Percentiles rank a stretch among this genome's conserved stretches.
phyloP scores from a whole-genome alignment of 2,888 invertebrate genomes.

The Euproctis similis region DNA sequence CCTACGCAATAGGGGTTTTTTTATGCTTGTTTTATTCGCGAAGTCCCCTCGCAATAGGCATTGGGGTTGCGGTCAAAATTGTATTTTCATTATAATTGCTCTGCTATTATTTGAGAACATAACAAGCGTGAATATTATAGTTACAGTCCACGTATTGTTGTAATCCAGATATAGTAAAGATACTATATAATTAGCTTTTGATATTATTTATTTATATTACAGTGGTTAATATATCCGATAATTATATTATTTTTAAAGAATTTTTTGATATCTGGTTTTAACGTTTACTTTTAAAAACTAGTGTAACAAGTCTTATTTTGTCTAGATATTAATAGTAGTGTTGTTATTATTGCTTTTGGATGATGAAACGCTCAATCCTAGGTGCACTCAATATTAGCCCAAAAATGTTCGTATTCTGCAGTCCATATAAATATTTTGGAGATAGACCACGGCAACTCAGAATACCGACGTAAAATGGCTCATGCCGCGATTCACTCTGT shows the following conservation, averaged over 20 bases:
- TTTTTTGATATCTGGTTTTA: background rate
- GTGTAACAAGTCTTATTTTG: no score
- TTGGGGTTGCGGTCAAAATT: slow-evolving; percentile 70
- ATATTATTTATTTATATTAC: no score
- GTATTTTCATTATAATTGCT: slow-evolving; percentile 74
- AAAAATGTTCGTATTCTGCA: no score
- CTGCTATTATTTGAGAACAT: slow-evolving; percentile 54
- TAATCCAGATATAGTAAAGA: slow-evolving; percentile 28
- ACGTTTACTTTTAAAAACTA: background rate
- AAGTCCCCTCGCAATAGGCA: slow-evolving; percentile 51
- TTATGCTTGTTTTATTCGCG: slow-evolving; percentile 62
- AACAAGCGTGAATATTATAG: slow-evolving; percentile 61
- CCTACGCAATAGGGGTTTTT: slow-evolving; percentile 39
- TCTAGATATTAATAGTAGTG: no score
- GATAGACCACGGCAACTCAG: no score
- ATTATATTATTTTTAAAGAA: background rate
- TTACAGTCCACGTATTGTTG: slow-evolving; percentile 29
- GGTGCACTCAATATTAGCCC: no score
- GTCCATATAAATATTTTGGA: no score
- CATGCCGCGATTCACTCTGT: no score
- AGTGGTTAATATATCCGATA: background rate
- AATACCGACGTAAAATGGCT: no score
- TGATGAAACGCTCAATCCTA: no score
- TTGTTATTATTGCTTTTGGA: no score
- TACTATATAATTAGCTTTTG: slow-evolving; percentile 44